Percentiles rank a stretch among this genome's conserved stretches.
phyloP scores from a whole-genome alignment of 2,888 invertebrate genomes.

The Pedicia rivosa region DNA sequence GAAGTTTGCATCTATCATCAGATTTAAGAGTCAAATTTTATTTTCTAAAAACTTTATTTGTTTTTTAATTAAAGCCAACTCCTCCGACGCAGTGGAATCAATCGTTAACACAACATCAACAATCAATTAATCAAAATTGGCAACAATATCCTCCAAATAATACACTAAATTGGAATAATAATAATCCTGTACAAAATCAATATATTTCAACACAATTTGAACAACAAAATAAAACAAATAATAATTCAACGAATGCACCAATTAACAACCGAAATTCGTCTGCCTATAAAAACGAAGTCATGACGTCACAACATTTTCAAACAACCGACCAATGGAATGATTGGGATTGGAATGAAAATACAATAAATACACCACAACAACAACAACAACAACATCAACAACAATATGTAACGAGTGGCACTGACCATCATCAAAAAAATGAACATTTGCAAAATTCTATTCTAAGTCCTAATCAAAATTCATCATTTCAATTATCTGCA shows the following conservation, averaged over 20 bases:
- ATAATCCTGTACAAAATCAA: conserved; percentile 1
- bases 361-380: neutral
- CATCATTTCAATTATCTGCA: no score
- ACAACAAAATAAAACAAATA: neutral
- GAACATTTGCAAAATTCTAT: conserved; percentile 7
- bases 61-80: no score
- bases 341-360: conserved; percentile 8
- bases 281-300: neutral
- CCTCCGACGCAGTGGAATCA: no score
- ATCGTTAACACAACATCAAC: no score
- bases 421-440: neutral
- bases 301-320: conserved; percentile 10
- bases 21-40: no score
- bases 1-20: no score
- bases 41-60: no score
- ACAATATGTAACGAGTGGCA: neutral
- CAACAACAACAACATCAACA: neutral
- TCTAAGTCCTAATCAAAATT: conserved; percentile 1
- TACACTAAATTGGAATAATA: neutral
- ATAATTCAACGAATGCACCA: conserved; percentile 7
- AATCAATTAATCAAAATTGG: no score
- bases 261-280: neutral
- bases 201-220: neutral
- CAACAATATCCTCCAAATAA: neutral
- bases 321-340: conserved; percentile 1